A percentile compares a stretch with the other conserved stretches of the same genome.
Evolutionary conservation across 2,888 invertebrate species (phyloP).

Genomic region (Drosophila meridiana): DNA sequence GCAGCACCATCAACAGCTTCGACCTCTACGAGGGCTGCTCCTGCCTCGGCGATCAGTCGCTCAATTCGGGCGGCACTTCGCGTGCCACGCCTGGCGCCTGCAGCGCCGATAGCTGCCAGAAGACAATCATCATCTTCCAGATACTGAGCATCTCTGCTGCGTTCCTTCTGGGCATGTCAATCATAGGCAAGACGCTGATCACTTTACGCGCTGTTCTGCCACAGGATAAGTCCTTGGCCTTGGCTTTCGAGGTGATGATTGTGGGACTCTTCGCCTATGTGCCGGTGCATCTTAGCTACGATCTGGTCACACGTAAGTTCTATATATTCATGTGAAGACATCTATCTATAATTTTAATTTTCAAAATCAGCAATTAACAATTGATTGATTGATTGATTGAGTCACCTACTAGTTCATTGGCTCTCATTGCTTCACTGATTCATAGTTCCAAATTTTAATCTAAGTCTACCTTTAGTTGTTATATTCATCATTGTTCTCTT

Average conservation of each 20-base stretch:
- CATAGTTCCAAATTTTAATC: no score
- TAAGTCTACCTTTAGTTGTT: neutral
- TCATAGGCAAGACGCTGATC: slow-evolving; percentile 86
- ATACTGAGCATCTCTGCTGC: slow-evolving; percentile 84
- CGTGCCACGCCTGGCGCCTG: slow-evolving; percentile 87
- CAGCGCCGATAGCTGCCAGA: slow-evolving; percentile 85
- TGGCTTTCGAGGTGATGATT: slow-evolving; percentile 87
- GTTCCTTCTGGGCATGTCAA: slow-evolving; percentile 80
- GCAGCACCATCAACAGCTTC: slow-evolving; percentile 84
- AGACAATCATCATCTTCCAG: slow-evolving; percentile 86
- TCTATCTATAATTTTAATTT: no score
- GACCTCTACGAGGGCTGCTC: slow-evolving; percentile 86
- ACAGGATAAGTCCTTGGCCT: slow-evolving; percentile 88
- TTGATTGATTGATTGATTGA: neutral
- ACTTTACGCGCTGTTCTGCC: slow-evolving; percentile 86
- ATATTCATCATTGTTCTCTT: neutral
- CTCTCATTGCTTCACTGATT: no score
- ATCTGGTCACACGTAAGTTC: slow-evolving; percentile 86
- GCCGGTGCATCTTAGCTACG: slow-evolving; percentile 88
- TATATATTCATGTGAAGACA: no score
- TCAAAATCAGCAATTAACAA: no score
- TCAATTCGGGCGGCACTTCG: slow-evolving; percentile 44
- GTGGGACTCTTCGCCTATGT: slow-evolving; percentile 87
- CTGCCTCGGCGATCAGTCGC: slow-evolving; percentile 84
- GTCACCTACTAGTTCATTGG: no score